Evolutionary conservation across 2,797 vertebrate species (phyloP).

Genomic region (Taeniopygia guttata): DNA sequence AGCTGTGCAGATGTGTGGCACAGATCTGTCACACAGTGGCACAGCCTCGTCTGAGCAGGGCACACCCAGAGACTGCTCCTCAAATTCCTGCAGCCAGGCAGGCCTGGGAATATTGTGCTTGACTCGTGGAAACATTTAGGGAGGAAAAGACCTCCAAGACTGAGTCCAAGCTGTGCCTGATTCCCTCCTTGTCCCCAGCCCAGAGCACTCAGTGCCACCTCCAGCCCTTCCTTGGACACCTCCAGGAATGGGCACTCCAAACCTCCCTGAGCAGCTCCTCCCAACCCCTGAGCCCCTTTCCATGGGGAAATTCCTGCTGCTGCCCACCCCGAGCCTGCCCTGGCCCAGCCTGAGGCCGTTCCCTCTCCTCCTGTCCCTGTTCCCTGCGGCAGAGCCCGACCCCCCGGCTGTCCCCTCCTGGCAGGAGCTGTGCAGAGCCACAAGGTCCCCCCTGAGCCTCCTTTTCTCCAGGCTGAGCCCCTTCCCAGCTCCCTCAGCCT

Average conservation of each 20-base stretch:
- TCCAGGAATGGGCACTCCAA: background rate
- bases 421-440: background rate
- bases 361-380: background rate
- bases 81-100: background rate
- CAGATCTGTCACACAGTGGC: background rate
- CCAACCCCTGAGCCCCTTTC: background rate
- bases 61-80: background rate
- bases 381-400: background rate
- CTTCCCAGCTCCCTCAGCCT: background rate
- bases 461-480: background rate
- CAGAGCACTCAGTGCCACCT: background rate
- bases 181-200: background rate
- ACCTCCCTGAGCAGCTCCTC: background rate
- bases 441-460: background rate
- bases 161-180: rapidly evolving
- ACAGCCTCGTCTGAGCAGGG: background rate
- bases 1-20: background rate
- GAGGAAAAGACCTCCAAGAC: background rate
- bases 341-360: background rate
- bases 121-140: background rate
- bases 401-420: background rate
- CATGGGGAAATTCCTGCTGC: background rate
- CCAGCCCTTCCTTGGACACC: background rate
- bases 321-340: background rate
- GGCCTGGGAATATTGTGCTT: background rate